Percentiles rank a stretch among this genome's conserved stretches.
Evolutionary conservation across 2,113 vertebrate species (phyloP).

Genomic region (Chaenogobius annularis): DNA sequence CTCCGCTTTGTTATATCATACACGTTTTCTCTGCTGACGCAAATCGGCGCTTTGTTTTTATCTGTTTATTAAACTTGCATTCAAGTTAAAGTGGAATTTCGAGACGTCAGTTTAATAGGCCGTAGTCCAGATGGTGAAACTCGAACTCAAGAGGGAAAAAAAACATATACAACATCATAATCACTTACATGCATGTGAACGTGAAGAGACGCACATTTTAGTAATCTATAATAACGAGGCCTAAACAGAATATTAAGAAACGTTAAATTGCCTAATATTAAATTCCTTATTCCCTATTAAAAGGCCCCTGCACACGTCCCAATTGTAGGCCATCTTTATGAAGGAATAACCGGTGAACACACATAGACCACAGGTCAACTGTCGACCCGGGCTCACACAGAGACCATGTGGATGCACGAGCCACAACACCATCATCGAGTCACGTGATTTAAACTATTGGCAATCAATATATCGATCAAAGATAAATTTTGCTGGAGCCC

Average conservation of each 20-base stretch:
- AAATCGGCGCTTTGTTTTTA: neutral
- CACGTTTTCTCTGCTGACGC: neutral
- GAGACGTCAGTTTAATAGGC: neutral
- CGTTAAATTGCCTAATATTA: neutral
- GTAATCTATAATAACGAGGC: neutral
- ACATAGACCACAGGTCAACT: slow-evolving; percentile 40
- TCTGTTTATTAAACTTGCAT: neutral
- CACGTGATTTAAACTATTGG: slow-evolving; percentile 50
- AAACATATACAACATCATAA: no score
- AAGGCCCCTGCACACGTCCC: neutral
- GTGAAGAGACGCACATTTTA: no score
- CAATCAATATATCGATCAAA: slow-evolving; percentile 62
- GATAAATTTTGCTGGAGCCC: slow-evolving; percentile 53
- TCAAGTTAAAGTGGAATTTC: neutral
- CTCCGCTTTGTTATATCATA: neutral
- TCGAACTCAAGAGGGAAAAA: no score
- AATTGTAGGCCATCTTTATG: neutral
- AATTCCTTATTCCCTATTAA: neutral
- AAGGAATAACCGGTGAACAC: neutral
- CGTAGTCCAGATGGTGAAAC: neutral
- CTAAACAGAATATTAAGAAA: neutral
- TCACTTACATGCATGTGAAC: no score
- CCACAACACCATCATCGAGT: slow-evolving; percentile 41
- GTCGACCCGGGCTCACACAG: slow-evolving; percentile 35
- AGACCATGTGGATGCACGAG: slow-evolving; percentile 38